Evolutionary conservation across 2,888 invertebrate species (phyloP).

Genomic region (Disparrhopalites patrizii): DNA sequence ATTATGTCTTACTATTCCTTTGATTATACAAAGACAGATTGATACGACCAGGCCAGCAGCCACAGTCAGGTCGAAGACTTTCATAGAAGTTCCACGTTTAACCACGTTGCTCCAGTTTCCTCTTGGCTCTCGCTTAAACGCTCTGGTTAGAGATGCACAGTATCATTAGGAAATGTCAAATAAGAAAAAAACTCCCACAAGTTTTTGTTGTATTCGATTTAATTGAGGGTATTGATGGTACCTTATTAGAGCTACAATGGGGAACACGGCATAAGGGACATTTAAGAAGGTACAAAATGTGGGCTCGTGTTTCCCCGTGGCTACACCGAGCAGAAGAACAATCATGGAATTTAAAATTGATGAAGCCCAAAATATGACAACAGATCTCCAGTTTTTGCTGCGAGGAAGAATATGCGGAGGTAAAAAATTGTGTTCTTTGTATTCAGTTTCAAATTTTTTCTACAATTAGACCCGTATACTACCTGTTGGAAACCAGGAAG

Average conservation of each 20-base stretch:
- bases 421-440: no score
- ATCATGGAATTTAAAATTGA: conserved; percentile 45
- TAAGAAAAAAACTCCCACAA: neutral
- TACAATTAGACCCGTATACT: no score
- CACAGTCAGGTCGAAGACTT: conserved; percentile 33
- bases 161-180: neutral
- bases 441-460: no score
- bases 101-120: conserved; percentile 32
- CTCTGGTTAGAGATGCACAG: conserved; percentile 28
- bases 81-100: conserved; percentile 6
- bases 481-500: conserved; percentile 43
- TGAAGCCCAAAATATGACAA: conserved; percentile 44
- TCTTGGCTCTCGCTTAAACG: conserved; percentile 34
- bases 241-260: conserved; percentile 37
- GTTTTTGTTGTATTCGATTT: neutral
- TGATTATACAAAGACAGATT: conserved; percentile 35
- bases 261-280: conserved; percentile 44
- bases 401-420: neutral
- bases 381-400: conserved; percentile 43
- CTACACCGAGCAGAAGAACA: conserved; percentile 40
- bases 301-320: conserved; percentile 39
- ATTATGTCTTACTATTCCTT: conserved; percentile 40
- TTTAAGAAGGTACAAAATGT: conserved; percentile 46
- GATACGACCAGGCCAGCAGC: conserved; percentile 33
- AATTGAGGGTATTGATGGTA: conserved; percentile 13